Base-by-base conservation (phyloP, 2,888 invertebrate species). In the Rutpela maculata region DNA sequence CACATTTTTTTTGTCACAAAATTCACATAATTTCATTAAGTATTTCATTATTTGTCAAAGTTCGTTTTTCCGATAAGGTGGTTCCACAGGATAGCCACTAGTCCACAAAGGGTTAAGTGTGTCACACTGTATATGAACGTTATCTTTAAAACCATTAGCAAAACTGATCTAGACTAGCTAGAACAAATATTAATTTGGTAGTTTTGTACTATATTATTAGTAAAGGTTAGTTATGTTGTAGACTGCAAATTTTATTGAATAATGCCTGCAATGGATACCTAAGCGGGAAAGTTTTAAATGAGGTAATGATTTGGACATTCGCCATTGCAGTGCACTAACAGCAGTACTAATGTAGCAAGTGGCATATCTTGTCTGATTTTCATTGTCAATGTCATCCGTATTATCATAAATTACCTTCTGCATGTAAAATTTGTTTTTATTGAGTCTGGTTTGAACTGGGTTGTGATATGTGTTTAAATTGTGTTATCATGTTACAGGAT, bases 351-450 rank as follows among this genome's bases (percentile, higher is more conserved):
- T 50, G 50, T 50, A 50, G n/a, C 1, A 50, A 50, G 50, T 50
- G 50, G n/a, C 43, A 12, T 43, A 43, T 50, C 50, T 50, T 50
- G n/a, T 50, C 50, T 50, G 50, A 50, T 50, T 50, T 50, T 50
- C 50, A 50, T 50, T 50, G 50, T 7, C 50, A 50, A 50, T 50
- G 50, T 50, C 50, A 50, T 50, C 50, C 50, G 50, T 50, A 50
- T 50, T 50, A 50, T 50, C 50, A 50, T 50, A 50, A 50, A 50
- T 50, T 50, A 50, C 50, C 50, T 50, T 50, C 15, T 50, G n/a
- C 15, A 50, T 50, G n/a, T 50, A n/a, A 50, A 50, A 50, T 15
- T 43, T n/a, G 1, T 26, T 50, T 50, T 50, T 50, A 50, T 50
- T 50, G n/a, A 50, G 15, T 50, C 50, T 7, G 50, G 50, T 50